Base-by-base conservation (phyloP, 2,797 vertebrate genomes). In the Enteromius viviparus region DNA sequence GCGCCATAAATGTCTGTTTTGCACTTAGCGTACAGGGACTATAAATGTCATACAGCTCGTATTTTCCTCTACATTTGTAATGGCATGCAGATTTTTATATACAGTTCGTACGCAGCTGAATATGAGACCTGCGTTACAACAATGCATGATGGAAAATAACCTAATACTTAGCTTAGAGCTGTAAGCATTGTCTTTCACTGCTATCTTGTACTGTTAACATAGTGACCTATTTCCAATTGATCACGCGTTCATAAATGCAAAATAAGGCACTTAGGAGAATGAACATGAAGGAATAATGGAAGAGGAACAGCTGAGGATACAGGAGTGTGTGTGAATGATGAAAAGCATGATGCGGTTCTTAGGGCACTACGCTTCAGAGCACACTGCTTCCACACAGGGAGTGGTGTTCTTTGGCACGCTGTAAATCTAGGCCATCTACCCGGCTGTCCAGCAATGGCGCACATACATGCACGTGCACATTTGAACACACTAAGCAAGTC, bases 341-440 rank as follows among this genome's bases (percentile, higher is more conserved):
- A 86, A 85, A 83, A 74, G 49, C 45, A 34, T 72, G 51, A 55
- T 84, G 72, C 14, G 29, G 53, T 70, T 70, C n/a, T 82, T 45
- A n/a, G 49, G 37, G 65, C 66, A 65, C 76, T 68, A 81, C 49
- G 85, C 82, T 83, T 86, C 77, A 78, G 68, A 85, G 83, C 51
- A 86, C 83, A 86, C 72, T 80, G 72, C 68, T 71, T 77, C 75
- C 83, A 81, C 55, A 62, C 47, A 53, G 78, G 66, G 75, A 86
- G 83, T 89, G 87, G 82, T 66, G 80, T 75, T 64, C 71, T 82
- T 86, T 88, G 84, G 84, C 84, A 85, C 15, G 37, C 58, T 82
- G 75, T 62, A 80, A 85, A 85, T 83, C 86, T 86, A 85, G 87
- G 85, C 76, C 87, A 88, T 62, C 60, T 82, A 82, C 84, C 71